A percentile compares a stretch with the other conserved stretches of the same genome.
Evolutionary conservation across 2,797 vertebrate species (phyloP).

Genomic region (Fratercula arctica): DNA sequence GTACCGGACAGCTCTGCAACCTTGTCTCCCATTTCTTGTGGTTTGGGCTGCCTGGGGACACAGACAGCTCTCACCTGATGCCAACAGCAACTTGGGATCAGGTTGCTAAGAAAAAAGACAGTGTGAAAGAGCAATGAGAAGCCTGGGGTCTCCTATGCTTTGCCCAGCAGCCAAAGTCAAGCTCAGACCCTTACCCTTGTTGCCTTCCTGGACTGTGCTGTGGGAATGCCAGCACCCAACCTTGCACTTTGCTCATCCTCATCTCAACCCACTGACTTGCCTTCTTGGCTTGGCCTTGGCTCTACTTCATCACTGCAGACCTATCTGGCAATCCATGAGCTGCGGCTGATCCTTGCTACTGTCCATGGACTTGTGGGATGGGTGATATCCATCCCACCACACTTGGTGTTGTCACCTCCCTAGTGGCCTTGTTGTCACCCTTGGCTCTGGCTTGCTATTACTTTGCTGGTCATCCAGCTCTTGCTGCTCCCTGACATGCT

Average conservation of each 20-base stretch:
- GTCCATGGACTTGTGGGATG: background rate
- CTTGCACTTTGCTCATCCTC: background rate
- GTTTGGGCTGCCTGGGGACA: background rate
- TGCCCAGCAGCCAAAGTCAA: background rate
- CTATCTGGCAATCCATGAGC: background rate
- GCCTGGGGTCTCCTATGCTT: background rate
- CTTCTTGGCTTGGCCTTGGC: background rate
- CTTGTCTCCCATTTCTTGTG: accelerated
- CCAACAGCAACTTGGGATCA: background rate
- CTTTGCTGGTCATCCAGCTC: background rate
- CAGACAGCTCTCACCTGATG: background rate
- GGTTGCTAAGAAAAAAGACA: background rate
- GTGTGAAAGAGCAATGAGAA: background rate
- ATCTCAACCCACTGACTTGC: background rate
- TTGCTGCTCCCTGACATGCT: background rate
- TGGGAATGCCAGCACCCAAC: background rate
- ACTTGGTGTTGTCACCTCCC: background rate
- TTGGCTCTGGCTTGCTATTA: background rate
- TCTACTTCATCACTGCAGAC: background rate
- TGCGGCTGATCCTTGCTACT: background rate
- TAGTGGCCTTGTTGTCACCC: background rate
- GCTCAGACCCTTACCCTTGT: background rate
- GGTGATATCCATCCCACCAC: background rate
- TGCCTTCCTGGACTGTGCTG: background rate
- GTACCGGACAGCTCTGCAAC: background rate